A percentile compares a stretch with the other conserved stretches of the same genome.
Conservation (phyloP, 2,888 invertebrate genomes). For the Deroplatys truncata region DNA sequence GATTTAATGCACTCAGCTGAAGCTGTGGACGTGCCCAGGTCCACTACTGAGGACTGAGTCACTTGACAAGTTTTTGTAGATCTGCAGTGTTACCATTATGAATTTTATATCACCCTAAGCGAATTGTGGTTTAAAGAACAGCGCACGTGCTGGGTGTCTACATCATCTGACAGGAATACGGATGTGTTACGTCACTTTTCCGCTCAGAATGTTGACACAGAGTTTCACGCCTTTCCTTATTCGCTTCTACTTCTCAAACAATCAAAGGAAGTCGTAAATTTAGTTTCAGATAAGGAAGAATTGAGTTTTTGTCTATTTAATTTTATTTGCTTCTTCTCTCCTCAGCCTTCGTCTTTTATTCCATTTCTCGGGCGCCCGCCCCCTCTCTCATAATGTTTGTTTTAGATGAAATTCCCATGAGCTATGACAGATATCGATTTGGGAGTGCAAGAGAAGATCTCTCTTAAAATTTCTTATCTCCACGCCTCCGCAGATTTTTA, state of each 20-base stretch:
- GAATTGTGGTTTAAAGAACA: neutral
- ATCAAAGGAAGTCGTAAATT: neutral
- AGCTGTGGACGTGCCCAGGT: no score
- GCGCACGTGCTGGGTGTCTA: neutral
- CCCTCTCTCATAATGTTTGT: neutral
- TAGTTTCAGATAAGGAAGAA: neutral
- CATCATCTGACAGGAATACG: neutral
- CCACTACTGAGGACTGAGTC: no score
- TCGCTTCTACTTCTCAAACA: neutral
- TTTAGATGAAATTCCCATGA: neutral
- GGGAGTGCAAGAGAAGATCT: neutral
- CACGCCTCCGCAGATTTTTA: neutral
- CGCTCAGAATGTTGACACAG: neutral
- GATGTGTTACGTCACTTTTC: neutral
- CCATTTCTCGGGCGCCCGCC: neutral
- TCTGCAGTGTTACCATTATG: no score
- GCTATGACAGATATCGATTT: neutral
- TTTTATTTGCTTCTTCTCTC: neutral
- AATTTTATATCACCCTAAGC: no score
- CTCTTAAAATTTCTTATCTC: neutral
- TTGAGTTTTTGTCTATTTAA: neutral
- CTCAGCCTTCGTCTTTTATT: neutral
- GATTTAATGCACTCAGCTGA: no score
- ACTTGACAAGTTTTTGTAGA: no score
- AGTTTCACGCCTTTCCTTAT: neutral